These are phyloP conservation scores for Brachypterus glaber DNA, from an alignment of 2,888 invertebrate genomes.

Conservation along the genomic window DNA sequence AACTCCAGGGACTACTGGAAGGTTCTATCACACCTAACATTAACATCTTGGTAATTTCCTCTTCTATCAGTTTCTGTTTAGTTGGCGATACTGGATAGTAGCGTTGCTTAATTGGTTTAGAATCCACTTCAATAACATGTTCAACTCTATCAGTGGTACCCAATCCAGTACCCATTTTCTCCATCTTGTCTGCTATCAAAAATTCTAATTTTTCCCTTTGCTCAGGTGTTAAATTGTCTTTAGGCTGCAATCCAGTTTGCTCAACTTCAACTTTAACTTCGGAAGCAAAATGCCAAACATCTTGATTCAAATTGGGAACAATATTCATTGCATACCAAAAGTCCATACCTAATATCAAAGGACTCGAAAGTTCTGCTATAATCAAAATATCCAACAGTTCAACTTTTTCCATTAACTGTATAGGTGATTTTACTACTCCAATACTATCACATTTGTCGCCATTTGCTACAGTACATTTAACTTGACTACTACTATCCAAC, in stretches of 20 bases:
- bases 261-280: too few relatives aligned
- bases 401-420: background rate
- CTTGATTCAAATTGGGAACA: constrained; percentile 6
- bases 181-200: too few relatives aligned
- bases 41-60: constrained; percentile 29
- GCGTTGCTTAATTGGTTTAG: constrained; percentile 13
- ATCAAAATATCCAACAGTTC: constrained; percentile 5
- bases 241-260: too few relatives aligned
- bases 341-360: constrained; percentile 3
- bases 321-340: constrained; percentile 10
- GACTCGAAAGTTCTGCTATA: background rate
- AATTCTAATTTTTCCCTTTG: too few relatives aligned
- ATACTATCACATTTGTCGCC: constrained; percentile 7
- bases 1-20: constrained; percentile 21
- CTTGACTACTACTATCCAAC: background rate
- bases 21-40: constrained; percentile 21
- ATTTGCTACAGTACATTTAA: constrained; percentile 6
- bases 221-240: too few relatives aligned
- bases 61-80: constrained; percentile 19
- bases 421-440: constrained; percentile 2
- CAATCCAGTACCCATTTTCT: too few relatives aligned
- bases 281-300: too few relatives aligned
- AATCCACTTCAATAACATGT: too few relatives aligned
- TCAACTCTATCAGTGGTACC: too few relatives aligned
- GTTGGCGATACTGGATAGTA: constrained; percentile 23